phyloP scores from a whole-genome alignment of 2,113 vertebrate genomes.

The Pungitius pungitius region DNA sequence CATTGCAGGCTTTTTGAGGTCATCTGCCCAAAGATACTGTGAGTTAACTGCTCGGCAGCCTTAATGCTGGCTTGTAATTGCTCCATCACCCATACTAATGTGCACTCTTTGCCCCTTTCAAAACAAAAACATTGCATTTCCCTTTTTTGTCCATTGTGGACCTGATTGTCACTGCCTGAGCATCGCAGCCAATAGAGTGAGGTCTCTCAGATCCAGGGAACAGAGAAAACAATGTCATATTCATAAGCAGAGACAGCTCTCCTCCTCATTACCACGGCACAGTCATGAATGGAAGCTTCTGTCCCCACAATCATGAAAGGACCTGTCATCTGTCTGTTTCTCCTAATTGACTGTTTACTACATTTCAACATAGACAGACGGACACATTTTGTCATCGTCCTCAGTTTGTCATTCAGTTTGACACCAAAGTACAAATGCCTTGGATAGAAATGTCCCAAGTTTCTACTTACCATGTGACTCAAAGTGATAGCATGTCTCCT shows the following conservation, averaged over 20 bases:
- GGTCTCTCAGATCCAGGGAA: slow-evolving; percentile 72
- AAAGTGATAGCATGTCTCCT: slow-evolving; percentile 35
- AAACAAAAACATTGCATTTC: slow-evolving; percentile 77
- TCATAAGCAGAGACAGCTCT: slow-evolving; percentile 77
- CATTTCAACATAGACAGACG: slow-evolving; percentile 62
- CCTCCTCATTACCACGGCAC: slow-evolving; percentile 79
- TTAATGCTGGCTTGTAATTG: slow-evolving; percentile 76
- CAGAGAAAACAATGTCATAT: slow-evolving; percentile 82
- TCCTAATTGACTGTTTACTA: slow-evolving; percentile 80
- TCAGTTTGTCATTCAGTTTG: slow-evolving; percentile 61
- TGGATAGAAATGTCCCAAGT: slow-evolving; percentile 21
- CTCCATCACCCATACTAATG: slow-evolving; percentile 79
- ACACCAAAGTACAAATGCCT: slow-evolving; percentile 42
- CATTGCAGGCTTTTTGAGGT: slow-evolving; percentile 20
- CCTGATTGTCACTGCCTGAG: slow-evolving; percentile 64
- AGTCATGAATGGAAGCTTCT: slow-evolving; percentile 80
- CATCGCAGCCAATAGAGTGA: slow-evolving; percentile 65
- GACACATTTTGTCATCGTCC: slow-evolving; percentile 59
- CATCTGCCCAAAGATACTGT: slow-evolving; percentile 38
- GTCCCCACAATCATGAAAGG: slow-evolving; percentile 72
- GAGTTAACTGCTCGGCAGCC: slow-evolving; percentile 46
- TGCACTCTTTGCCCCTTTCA: slow-evolving; percentile 72
- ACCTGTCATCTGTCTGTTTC: slow-evolving; percentile 74
- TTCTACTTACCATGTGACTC: slow-evolving; percentile 25
- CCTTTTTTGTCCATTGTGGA: slow-evolving; percentile 58